Percentiles rank a stretch among this genome's conserved stretches.
These are phyloP conservation scores for Trissonchulus latispiculum DNA, from an alignment of 2,888 invertebrate species.

Conservation along the genomic window DNA sequence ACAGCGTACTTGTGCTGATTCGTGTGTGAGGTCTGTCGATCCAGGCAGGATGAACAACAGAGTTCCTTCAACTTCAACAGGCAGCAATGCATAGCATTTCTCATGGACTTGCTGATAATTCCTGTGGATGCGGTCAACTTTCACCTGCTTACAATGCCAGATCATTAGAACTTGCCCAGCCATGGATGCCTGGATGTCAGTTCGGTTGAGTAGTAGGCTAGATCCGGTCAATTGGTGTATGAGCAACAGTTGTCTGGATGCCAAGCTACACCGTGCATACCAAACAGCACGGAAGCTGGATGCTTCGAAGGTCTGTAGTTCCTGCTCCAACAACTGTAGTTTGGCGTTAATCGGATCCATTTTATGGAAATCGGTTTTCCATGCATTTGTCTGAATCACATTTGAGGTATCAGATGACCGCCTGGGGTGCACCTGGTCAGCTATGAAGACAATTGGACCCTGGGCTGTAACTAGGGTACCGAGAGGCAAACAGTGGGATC, in stretches of 20 bases:
- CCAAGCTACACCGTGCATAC: constrained; percentile 2
- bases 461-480: background rate
- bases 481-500: background rate
- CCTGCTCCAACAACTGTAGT: background rate
- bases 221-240: constrained; percentile 6
- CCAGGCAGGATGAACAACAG: constrained; percentile 5
- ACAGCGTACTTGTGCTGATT: background rate
- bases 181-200: constrained; percentile 11
- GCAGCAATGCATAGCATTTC: constrained; percentile 14
- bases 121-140: constrained; percentile 2
- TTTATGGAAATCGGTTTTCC: background rate
- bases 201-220: background rate
- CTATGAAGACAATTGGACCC: background rate
- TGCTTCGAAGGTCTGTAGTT: background rate
- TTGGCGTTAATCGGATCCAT: constrained; percentile 8
- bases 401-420: background rate
- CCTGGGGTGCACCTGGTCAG: background rate
- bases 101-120: constrained; percentile 7
- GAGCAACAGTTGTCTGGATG: background rate
- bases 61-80: background rate
- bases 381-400: background rate
- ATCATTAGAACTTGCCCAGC: constrained; percentile 17
- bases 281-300: background rate
- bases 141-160: background rate
- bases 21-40: background rate